Conservation (phyloP, 2,797 vertebrate species). For the Graptemys geographica region DNA sequence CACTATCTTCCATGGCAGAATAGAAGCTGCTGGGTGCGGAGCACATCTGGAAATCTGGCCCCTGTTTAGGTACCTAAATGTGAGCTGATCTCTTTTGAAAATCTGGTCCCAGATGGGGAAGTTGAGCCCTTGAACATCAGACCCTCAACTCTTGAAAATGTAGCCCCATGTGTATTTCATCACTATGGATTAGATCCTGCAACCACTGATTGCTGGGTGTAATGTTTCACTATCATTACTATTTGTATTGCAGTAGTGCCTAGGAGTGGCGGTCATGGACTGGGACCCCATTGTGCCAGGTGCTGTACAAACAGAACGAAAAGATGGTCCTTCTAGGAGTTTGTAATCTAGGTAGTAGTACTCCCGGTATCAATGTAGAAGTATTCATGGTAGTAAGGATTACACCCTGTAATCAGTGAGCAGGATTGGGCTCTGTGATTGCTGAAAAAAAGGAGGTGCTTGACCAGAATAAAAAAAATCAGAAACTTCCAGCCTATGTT, state of each 20-base stretch:
- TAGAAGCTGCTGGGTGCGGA: neutral
- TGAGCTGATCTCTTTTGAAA: neutral
- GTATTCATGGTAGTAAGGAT: neutral
- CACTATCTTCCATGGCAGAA: neutral
- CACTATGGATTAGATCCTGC: neutral
- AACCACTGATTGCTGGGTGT: neutral
- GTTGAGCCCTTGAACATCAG: neutral
- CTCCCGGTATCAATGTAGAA: neutral
- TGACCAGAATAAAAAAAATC: neutral
- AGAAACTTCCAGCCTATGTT: neutral
- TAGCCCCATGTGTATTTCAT: neutral
- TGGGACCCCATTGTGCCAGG: neutral
- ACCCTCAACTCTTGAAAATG: neutral
- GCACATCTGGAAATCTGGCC: neutral
- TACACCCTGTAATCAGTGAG: neutral
- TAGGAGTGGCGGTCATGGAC: neutral
- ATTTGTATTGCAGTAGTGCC: too few species aligned
- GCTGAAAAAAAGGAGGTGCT: neutral
- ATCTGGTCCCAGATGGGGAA: neutral
- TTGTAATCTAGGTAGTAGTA: neutral
- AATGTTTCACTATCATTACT: neutral
- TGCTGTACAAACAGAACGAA: too few species aligned
- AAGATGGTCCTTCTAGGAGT: neutral
- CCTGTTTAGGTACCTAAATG: neutral
- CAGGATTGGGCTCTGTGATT: neutral